Evolutionary conservation across 2,888 invertebrate genomes (phyloP).

Genomic region (Drosophila lutescens): DNA sequence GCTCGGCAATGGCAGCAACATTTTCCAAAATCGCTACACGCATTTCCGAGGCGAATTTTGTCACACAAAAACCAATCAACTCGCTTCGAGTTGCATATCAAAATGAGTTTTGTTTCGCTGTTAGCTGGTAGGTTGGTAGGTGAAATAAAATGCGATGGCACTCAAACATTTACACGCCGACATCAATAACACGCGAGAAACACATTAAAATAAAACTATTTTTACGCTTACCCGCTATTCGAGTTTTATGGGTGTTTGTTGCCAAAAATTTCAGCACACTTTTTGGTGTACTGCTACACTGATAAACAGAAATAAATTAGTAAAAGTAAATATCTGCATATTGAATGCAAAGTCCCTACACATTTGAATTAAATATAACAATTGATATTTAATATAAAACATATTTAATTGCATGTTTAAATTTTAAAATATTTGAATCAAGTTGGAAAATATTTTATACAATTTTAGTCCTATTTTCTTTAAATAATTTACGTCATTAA

Average conservation of each 20-base stretch:
- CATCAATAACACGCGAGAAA: constrained; percentile 55
- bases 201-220: constrained; percentile 65
- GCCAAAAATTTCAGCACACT: constrained; percentile 54
- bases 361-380: too few species aligned
- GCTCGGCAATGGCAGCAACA: constrained; percentile 14
- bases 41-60: constrained; percentile 27
- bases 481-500: too few species aligned
- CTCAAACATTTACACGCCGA: constrained; percentile 57
- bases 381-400: too few species aligned
- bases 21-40: constrained; percentile 49
- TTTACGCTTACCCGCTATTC: constrained; percentile 10
- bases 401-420: too few species aligned
- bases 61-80: constrained; percentile 55
- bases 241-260: constrained; percentile 47
- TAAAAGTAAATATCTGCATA: too few species aligned
- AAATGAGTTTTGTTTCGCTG: constrained; percentile 33
- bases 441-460: too few species aligned
- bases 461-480: too few species aligned
- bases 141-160: constrained; percentile 58
- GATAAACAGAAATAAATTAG: too few species aligned
- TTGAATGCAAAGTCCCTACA: too few species aligned
- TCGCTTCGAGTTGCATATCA: constrained; percentile 42
- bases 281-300: constrained; percentile 39
- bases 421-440: too few species aligned
- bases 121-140: constrained; percentile 10